Conservation (phyloP, 2,797 vertebrate species). For the Sebastes taczanowskii region DNA sequence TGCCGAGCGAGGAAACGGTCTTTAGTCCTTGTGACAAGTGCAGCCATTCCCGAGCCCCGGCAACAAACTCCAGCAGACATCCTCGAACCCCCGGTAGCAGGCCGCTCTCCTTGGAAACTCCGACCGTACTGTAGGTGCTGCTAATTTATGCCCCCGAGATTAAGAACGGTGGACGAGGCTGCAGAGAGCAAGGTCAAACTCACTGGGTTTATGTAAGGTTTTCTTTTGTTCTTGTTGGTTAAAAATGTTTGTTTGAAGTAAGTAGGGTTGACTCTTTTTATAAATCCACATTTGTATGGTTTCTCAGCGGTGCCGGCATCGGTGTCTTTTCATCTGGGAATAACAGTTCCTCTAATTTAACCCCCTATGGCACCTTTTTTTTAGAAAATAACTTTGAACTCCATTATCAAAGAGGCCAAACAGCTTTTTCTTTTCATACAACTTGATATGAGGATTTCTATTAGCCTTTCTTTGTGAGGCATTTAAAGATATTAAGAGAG, state of each 20-base stretch:
- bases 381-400: conserved; percentile 21
- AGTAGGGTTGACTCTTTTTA: conserved; percentile 17
- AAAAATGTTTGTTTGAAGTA: conserved; percentile 35
- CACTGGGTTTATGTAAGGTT: conserved; percentile 58
- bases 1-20: conserved; percentile 63
- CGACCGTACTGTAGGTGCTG: conserved; percentile 63
- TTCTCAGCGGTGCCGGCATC: conserved; percentile 9
- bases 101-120: conserved; percentile 61
- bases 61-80: conserved; percentile 69
- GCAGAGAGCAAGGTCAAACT: conserved; percentile 68
- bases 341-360: conserved; percentile 38
- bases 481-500: conserved; percentile 45
- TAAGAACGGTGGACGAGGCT: conserved; percentile 61
- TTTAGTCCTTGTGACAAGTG: conserved; percentile 78
- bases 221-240: conserved; percentile 52
- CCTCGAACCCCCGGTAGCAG: conserved; percentile 38
- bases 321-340: conserved; percentile 22
- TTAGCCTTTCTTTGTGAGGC: conserved; percentile 50
- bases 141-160: conserved; percentile 77
- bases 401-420: conserved; percentile 38
- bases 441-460: conserved; percentile 47
- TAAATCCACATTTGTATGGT: conserved; percentile 26
- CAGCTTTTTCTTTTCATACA: conserved; percentile 13
- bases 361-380: conserved; percentile 17
- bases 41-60: conserved; percentile 66